A percentile compares a stretch with the other conserved stretches of the same genome.
These are phyloP conservation scores for Galaxea fascicularis DNA, from an alignment of 92 coral and sea anemone genomes.

Conservation along the genomic window DNA sequence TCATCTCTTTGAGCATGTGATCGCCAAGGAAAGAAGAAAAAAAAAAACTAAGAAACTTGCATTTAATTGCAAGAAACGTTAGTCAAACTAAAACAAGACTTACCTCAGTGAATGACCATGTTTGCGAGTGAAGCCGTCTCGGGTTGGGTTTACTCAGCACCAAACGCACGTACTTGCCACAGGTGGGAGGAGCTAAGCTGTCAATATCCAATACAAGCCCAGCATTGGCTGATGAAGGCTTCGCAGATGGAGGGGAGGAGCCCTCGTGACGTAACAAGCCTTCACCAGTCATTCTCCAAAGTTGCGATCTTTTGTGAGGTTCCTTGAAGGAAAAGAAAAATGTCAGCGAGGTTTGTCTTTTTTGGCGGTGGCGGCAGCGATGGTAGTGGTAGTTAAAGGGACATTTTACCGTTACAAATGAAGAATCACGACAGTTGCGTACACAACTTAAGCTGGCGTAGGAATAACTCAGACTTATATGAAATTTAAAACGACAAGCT, in stretches of 20 bases:
- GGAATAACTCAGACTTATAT: no score
- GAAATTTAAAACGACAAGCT: no score
- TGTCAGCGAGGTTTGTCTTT: no score
- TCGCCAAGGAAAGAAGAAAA: no score
- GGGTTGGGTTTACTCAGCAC: conserved; percentile 92
- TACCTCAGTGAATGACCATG: conserved; percentile 98
- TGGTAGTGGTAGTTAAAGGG: no score
- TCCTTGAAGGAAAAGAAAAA: conserved; percentile 58
- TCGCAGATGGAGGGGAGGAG: conserved; percentile 93
- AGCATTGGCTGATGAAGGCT: conserved; percentile 83
- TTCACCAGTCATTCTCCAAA: conserved; percentile 96
- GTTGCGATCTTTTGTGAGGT: conserved; percentile 94
- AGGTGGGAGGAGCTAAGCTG: conserved; percentile 91
- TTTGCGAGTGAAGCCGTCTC: conserved; percentile 88
- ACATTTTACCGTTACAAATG: no score
- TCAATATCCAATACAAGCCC: conserved; percentile 97
- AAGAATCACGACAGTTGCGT: no score
- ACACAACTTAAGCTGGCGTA: no score
- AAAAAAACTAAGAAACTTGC: no score
- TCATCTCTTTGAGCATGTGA: no score
- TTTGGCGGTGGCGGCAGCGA: no score
- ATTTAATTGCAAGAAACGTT: neutral
- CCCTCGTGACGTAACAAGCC: conserved; percentile 95
- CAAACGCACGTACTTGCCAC: conserved; percentile 86
- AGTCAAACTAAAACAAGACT: neutral